Conservation (phyloP, 2,113 vertebrate genomes). For the Rhinopomastus cyanomelas region DNA sequence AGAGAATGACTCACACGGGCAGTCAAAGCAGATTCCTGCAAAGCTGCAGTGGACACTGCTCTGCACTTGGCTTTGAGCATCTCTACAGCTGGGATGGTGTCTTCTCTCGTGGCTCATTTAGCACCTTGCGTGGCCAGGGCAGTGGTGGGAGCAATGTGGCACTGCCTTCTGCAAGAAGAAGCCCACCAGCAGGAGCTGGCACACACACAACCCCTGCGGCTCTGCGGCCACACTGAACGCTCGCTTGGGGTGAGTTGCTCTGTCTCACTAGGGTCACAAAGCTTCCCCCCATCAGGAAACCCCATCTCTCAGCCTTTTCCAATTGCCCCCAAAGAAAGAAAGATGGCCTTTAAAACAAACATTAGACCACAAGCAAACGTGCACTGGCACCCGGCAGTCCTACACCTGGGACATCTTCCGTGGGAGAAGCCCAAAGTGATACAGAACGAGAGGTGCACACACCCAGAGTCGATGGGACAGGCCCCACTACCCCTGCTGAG, state of each 20-base stretch:
- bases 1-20: conserved; percentile 46
- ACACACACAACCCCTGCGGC: background rate
- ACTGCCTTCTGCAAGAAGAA: background rate
- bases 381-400: background rate
- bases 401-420: fast-evolving
- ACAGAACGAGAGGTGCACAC: background rate
- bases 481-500: background rate
- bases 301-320: background rate
- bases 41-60: conserved; percentile 4
- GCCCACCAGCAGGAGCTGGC: fast-evolving
- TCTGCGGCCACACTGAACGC: fast-evolving
- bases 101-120: background rate
- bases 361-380: background rate
- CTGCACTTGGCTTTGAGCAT: background rate
- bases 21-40: conserved; percentile 21
- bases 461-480: background rate
- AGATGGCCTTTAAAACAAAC: background rate
- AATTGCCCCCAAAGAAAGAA: background rate
- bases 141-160: fast-evolving
- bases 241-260: background rate
- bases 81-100: background rate
- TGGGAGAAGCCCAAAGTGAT: background rate
- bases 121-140: background rate
- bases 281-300: background rate
- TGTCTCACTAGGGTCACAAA: background rate